phyloP scores from a whole-genome alignment of 2,888 invertebrate species.

The Podotricha telesiphe region DNA sequence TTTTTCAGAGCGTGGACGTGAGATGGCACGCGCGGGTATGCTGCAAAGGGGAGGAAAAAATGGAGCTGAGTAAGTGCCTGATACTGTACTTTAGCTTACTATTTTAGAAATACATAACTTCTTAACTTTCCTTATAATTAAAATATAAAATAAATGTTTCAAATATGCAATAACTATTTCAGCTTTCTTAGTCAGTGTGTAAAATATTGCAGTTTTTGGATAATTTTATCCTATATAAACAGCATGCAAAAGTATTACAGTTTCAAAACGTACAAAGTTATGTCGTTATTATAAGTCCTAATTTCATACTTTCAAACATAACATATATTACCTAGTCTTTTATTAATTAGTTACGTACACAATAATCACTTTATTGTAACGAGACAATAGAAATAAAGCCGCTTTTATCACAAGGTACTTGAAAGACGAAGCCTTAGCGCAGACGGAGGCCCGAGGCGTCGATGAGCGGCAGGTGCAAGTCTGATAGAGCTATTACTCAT shows the following conservation, averaged over 20 bases:
- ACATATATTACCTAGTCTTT: too few relatives aligned
- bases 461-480: slow-evolving; percentile 71
- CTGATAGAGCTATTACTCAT: slow-evolving; percentile 78
- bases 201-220: too few relatives aligned
- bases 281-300: too few relatives aligned
- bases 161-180: neutral
- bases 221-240: too few relatives aligned
- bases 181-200: neutral
- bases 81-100: slow-evolving; percentile 25
- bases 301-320: too few relatives aligned
- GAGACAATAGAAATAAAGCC: slow-evolving; percentile 21
- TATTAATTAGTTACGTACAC: neutral
- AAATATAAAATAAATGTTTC: neutral
- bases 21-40: slow-evolving; percentile 91
- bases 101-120: neutral
- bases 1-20: slow-evolving; percentile 84
- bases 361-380: neutral
- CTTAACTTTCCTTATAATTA: neutral
- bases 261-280: too few relatives aligned
- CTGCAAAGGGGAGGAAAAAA: slow-evolving; percentile 89
- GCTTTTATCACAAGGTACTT: slow-evolving; percentile 41
- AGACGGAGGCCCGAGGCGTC: slow-evolving; percentile 48
- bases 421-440: slow-evolving; percentile 27
- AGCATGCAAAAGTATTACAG: too few relatives aligned
- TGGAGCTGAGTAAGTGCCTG: slow-evolving; percentile 87